Percentiles rank a stretch among this genome's conserved stretches.
Conservation (phyloP, 2,888 invertebrate species). For the Myathropa florea region DNA sequence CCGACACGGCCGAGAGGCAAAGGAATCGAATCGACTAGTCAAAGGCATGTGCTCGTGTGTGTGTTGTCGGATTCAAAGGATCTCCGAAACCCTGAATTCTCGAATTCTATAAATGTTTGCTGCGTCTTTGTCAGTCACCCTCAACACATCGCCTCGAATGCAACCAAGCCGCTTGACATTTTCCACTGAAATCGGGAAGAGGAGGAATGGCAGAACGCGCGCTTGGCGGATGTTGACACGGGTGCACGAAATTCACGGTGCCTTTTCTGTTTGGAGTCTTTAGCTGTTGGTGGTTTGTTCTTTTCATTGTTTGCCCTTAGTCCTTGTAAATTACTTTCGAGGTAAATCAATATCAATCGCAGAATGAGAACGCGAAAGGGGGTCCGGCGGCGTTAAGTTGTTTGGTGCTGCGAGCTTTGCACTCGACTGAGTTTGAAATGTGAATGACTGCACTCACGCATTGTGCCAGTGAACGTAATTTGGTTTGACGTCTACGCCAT, state of each 20-base stretch:
- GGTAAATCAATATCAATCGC: conserved; percentile 59
- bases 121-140: conserved; percentile 33
- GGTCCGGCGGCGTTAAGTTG: conserved; percentile 9
- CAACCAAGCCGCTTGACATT: conserved; percentile 30
- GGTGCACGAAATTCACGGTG: conserved; percentile 73
- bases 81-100: conserved; percentile 10
- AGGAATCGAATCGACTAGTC: conserved; percentile 32
- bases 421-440: conserved; percentile 44
- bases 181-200: not conserved
- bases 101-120: conserved; percentile 43
- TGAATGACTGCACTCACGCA: conserved; percentile 52
- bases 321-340: conserved; percentile 57
- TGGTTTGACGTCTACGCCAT: conserved; percentile 33
- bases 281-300: conserved; percentile 62
- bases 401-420: conserved; percentile 39
- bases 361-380: conserved; percentile 1
- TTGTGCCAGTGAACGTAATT: conserved; percentile 48
- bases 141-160: not conserved
- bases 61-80: conserved; percentile 32
- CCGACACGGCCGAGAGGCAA: conserved; percentile 8
- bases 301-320: conserved; percentile 54
- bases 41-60: conserved; percentile 4
- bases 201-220: conserved; percentile 31
- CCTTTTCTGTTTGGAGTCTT: conserved; percentile 44
- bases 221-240: conserved; percentile 73